Conservation (phyloP, 1,140 invertebrate species). For the Notospermus geniculatus region DNA sequence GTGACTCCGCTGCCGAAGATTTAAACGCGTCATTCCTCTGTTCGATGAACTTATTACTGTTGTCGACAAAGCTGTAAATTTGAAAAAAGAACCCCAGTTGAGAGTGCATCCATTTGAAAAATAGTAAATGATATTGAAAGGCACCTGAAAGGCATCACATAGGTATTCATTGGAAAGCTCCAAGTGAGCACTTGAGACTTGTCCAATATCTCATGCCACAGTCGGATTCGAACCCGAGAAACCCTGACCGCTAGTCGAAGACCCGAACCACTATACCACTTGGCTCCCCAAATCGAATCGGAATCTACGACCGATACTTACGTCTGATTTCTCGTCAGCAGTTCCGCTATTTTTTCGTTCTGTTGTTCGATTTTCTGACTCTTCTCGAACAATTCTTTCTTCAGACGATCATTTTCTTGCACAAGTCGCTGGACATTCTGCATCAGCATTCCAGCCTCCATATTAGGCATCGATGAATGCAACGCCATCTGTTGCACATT, state of each 20-base stretch:
- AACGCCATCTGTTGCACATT: too few relatives aligned
- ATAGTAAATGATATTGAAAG: too few relatives aligned
- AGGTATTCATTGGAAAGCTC: too few relatives aligned
- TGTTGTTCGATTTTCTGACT: slow-evolving; percentile 52
- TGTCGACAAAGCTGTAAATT: slow-evolving; percentile 53
- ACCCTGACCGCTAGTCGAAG: too few relatives aligned
- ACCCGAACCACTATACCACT: too few relatives aligned
- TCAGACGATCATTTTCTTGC: slow-evolving; percentile 56
- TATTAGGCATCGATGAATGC: slow-evolving; percentile 34
- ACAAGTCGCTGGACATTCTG: slow-evolving; percentile 53
- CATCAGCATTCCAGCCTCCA: slow-evolving; percentile 51
- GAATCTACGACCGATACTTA: too few relatives aligned
- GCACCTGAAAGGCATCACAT: too few relatives aligned
- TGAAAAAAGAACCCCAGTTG: slow-evolving; percentile 24
- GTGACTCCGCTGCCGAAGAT: slow-evolving; percentile 44
- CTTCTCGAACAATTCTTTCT: slow-evolving; percentile 55
- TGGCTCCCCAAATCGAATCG: too few relatives aligned
- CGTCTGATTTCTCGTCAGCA: slow-evolving; percentile 57
- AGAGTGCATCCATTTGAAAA: too few relatives aligned
- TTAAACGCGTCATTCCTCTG: slow-evolving; percentile 54
- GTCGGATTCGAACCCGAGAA: too few relatives aligned
- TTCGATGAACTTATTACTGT: slow-evolving; percentile 54
- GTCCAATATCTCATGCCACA: too few relatives aligned
- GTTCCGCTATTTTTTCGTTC: slow-evolving; percentile 56
- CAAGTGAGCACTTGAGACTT: too few relatives aligned